Base-by-base conservation (phyloP, 2,113 vertebrate genomes). In the Arizona elegans region DNA sequence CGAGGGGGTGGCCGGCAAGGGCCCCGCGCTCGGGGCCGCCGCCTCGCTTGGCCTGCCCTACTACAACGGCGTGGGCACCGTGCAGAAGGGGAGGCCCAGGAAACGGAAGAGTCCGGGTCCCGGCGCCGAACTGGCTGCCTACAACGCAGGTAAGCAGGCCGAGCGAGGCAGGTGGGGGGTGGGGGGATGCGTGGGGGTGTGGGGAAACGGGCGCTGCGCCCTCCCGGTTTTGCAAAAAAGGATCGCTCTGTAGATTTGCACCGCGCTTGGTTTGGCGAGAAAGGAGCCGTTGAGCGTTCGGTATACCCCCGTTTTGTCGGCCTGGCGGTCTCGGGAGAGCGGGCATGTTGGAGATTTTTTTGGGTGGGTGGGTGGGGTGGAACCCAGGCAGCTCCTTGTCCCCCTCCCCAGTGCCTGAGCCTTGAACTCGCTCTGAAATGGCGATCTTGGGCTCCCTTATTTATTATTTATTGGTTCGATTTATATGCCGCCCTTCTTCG, bases 31-130 rank as follows among this genome's bases (percentile, higher is more conserved):
- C 86, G 96, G 97, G 1, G 97, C 98, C 91, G 98, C 98, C 96
- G 98, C 98, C 96, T 97, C 99, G 91, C 97, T 99, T 97, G 99
- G 99, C 97, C 98, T 99, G 97, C 98, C 99, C 95, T 99, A 99
- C 97, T 99, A 99, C 97, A 99, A 99, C 96, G 99, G 99, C 89
- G 99, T 99, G 97, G 98, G 99, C 97, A 99, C 99, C 17, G 99
- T 99, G 96, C 99, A 99, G 97, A 99, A 99, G 95, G 99, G 99
- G 58, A 98, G 99, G 94, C 99, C 99, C 38, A 97, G 99, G 94
- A 99, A 99, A 96, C 98, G 99, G 97, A 99, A 99, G 96, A 99
- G 99, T 92, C 99, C 99, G 0, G 99, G 99, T 54, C 99, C 99
- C 0, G 99, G 99, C 88, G 98, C 98, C 0, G 99, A 99, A 87